phyloP scores from a whole-genome alignment of 1,140 invertebrate species.

The Halesus radiatus region DNA sequence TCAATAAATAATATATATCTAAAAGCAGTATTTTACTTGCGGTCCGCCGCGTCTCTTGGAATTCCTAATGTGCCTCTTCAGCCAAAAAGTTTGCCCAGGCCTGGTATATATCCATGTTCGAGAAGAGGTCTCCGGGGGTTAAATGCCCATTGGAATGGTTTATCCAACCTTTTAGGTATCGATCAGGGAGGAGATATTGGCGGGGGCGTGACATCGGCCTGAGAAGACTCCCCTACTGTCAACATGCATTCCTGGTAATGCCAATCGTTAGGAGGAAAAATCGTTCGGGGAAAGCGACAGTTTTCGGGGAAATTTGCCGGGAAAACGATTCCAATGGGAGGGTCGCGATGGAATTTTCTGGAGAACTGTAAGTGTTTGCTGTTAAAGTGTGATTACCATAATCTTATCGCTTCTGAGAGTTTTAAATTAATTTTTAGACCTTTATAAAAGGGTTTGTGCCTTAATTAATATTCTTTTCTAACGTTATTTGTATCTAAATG shows the following conservation, averaged over 20 bases:
- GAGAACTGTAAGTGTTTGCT: too few relatives aligned
- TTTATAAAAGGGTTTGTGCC: background rate
- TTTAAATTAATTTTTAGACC: background rate
- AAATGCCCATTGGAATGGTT: constrained; percentile 39
- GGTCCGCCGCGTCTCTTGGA: too few relatives aligned
- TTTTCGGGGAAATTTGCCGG: constrained; percentile 7
- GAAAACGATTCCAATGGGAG: background rate
- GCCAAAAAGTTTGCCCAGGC: background rate
- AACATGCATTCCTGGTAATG: constrained; percentile 39
- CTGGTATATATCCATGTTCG: background rate
- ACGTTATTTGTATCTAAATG: too few relatives aligned
- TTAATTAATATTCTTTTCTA: background rate
- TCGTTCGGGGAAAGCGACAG: constrained; percentile 23
- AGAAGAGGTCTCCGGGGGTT: constrained; percentile 16
- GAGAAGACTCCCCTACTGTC: constrained; percentile 14
- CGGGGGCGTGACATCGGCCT: constrained; percentile 3
- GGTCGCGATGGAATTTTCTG: background rate
- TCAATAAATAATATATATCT: too few relatives aligned
- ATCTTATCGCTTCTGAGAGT: too few relatives aligned
- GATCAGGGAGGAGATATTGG: constrained; percentile 32
- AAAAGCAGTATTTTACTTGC: background rate
- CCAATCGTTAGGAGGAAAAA: constrained; percentile 40
- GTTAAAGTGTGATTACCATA: too few relatives aligned
- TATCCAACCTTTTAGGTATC: constrained; percentile 39
- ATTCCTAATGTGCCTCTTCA: background rate